These are phyloP conservation scores for Philopedon plagiatum DNA, from an alignment of 2,888 invertebrate species.

Conservation along the genomic window DNA sequence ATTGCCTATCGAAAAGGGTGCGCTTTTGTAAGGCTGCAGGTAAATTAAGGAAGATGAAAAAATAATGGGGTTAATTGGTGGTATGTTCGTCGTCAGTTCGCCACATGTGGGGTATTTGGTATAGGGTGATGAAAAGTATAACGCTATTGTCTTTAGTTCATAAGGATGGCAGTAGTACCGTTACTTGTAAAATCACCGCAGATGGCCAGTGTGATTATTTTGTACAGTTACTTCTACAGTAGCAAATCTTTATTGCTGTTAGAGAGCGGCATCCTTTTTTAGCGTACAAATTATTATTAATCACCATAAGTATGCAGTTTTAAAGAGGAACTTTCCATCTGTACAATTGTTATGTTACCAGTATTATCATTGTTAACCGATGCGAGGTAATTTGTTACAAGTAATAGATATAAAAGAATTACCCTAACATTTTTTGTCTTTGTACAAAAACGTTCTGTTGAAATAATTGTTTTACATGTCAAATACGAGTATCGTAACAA, in stretches of 20 bases:
- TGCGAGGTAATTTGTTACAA: too few relatives aligned
- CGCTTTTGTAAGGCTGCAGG: conserved; percentile 44
- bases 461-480: too few relatives aligned
- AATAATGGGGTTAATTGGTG: conserved; percentile 51
- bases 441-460: too few relatives aligned
- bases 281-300: too few relatives aligned
- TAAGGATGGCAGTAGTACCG: conserved; percentile 9
- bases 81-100: conserved; percentile 35
- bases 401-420: too few relatives aligned
- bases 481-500: too few relatives aligned
- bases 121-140: conserved; percentile 28
- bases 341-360: too few relatives aligned
- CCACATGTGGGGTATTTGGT: conserved; percentile 37
- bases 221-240: neutral
- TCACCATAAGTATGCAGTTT: too few relatives aligned
- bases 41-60: conserved; percentile 49
- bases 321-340: too few relatives aligned
- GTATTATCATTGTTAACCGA: too few relatives aligned
- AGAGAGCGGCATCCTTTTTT: neutral
- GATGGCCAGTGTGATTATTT: conserved; percentile 19
- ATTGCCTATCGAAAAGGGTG: conserved; percentile 59
- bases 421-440: too few relatives aligned
- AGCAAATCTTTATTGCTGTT: neutral
- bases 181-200: conserved; percentile 4
- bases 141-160: conserved; percentile 24